Base-by-base conservation (phyloP, 2,888 invertebrate species). In the Diaprepes abbreviatus region DNA sequence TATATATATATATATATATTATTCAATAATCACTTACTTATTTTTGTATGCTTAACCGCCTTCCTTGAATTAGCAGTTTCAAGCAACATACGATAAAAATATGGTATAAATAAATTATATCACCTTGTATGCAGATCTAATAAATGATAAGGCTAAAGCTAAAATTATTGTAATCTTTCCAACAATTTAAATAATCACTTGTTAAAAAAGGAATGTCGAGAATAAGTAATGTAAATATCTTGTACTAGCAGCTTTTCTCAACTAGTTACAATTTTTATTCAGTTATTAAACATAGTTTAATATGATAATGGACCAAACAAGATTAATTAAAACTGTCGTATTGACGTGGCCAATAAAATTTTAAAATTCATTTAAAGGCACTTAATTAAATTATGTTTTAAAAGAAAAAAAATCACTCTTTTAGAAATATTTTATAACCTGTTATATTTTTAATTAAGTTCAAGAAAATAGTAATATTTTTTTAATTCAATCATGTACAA, bases 51-150 rank as follows among this genome's bases (percentile, higher is more conserved):
- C 38, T 14, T 5, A 12, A 16, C 16, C 16, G 14, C 38, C 38
- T 38, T 38, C 14, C 7, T 16, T 38, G 16, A 16, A 45, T 21
- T n/a, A 21, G 3, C 21, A 45, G 45, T n/a, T n/a, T 21, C 10
- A 21, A 45, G 19, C 19, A 17, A 17, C 1, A 2, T 1, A n/a
- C 1, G 6, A 45, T 21, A 10, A 45, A 14, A 45, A 45, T 45
- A 45, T 4, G 5, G 7, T 38, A 10, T 38, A 14, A 40, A 38
- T 63, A 52, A 52, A 50, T 62, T 50, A 62, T 19, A 54, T 64
- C 64, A 55, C 43, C 55, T 31, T 64, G 64, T 55, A 64, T 64
- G 43, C 43, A 64, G 64, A 64, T 64, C 55, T 3, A 43, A 64
- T 64, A 64, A 64, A 19, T 36, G 64, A 64, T 64, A 64, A 54